A percentile compares a stretch with the other conserved stretches of the same genome.
These are phyloP conservation scores for Phoebastria nigripes DNA, from an alignment of 2,797 vertebrate genomes.

Conservation along the genomic window DNA sequence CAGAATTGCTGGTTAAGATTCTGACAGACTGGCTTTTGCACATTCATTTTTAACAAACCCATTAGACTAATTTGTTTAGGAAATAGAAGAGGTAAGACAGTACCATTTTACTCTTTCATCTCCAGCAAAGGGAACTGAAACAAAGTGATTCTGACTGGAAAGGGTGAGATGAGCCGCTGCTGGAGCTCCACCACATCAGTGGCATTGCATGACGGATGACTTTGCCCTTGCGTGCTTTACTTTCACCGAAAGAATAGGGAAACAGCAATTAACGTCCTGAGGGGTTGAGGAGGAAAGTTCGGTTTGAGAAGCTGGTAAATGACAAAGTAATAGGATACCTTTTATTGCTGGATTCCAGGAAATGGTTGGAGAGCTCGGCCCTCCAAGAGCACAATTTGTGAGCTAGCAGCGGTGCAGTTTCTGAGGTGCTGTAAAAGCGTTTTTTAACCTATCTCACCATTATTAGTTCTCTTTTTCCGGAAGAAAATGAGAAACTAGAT, in stretches of 20 bases:
- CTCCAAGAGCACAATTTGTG: accelerated
- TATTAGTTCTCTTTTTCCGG: not conserved
- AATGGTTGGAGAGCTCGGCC: not conserved
- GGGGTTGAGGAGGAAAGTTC: not conserved
- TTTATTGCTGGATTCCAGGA: not conserved
- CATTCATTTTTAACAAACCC: not conserved
- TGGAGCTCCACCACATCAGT: accelerated
- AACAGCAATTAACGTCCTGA: not conserved
- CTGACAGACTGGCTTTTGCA: not conserved
- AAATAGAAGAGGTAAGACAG: not conserved
- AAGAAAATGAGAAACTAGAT: not conserved
- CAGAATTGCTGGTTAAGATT: not conserved
- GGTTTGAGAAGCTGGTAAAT: not conserved
- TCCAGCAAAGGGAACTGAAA: not conserved
- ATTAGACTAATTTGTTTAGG: not conserved
- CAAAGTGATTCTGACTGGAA: accelerated
- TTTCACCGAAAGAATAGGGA: accelerated
- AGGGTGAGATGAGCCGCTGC: not conserved
- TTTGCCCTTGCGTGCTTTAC: not conserved
- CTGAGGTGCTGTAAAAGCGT: not conserved
- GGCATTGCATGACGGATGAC: not conserved
- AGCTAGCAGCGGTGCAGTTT: not conserved
- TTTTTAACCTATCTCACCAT: not conserved
- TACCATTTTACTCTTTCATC: not conserved
- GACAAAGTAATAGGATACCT: not conserved